A percentile compares a stretch with the other conserved stretches of the same genome.
These are phyloP conservation scores for Mungos mungo DNA, from an alignment of 2,113 vertebrate genomes.

Conservation along the genomic window DNA sequence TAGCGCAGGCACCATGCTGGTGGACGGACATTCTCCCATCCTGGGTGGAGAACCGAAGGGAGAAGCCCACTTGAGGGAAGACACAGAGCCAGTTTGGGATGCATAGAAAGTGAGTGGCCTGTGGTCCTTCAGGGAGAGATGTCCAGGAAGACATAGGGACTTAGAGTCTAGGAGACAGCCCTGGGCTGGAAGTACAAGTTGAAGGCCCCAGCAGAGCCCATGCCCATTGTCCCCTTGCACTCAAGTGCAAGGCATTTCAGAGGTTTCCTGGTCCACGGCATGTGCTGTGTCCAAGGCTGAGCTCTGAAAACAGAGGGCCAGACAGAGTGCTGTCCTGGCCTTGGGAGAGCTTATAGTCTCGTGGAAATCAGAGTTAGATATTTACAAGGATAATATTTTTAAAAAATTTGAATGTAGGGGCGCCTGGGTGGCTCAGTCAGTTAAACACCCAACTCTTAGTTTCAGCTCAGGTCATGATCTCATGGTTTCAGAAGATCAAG, in stretches of 20 bases:
- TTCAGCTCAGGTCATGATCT: too few relatives aligned
- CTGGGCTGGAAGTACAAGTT: neutral
- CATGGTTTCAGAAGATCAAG: too few relatives aligned
- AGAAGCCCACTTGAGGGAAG: neutral
- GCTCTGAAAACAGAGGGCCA: neutral
- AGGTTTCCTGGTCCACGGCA: neutral
- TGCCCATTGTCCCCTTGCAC: neutral
- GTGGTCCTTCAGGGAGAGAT: neutral
- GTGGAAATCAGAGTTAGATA: neutral
- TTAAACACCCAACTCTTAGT: too few relatives aligned
- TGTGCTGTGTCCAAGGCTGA: neutral
- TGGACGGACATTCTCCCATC: neutral
- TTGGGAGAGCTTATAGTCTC: neutral
- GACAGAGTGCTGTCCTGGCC: neutral
- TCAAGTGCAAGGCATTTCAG: neutral
- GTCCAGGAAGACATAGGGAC: neutral
- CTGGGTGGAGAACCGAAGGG: neutral
- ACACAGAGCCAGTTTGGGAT: neutral
- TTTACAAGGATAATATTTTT: neutral
- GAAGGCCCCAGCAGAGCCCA: neutral
- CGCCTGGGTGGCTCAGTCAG: too few relatives aligned
- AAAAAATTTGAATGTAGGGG: neutral
- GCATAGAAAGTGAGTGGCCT: neutral
- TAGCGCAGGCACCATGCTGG: too few relatives aligned
- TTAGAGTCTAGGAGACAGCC: neutral